Conservation (phyloP, 2,797 vertebrate species). For the Garrulus glandarius region DNA sequence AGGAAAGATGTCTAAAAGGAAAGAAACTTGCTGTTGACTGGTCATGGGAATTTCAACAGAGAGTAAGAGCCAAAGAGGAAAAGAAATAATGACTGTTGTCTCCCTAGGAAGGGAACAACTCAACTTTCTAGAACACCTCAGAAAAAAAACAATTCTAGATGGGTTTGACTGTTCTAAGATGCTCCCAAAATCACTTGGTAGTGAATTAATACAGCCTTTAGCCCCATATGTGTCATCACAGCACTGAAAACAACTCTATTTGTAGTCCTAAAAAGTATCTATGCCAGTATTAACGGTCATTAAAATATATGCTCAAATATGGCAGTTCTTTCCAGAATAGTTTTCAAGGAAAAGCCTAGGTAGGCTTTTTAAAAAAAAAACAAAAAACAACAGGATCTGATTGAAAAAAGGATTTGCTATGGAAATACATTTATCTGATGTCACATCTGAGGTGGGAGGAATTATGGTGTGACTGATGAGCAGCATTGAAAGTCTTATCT, state of each 20-base stretch:
- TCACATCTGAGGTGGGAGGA: not conserved
- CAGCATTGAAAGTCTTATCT: not conserved
- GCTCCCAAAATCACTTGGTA: not conserved
- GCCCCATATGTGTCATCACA: not conserved
- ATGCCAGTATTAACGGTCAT: not conserved
- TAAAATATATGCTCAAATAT: not conserved
- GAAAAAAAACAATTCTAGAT: rapidly evolving
- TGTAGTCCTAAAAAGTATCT: too few relatives aligned
- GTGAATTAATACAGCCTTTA: not conserved
- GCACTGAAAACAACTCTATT: not conserved
- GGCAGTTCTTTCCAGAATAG: not conserved
- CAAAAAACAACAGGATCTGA: not conserved
- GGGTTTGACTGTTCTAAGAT: not conserved
- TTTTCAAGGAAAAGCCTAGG: not conserved
- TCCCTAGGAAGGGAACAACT: not conserved
- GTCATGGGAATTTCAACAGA: not conserved
- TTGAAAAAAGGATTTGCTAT: not conserved
- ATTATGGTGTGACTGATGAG: not conserved
- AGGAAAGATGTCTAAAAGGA: not conserved
- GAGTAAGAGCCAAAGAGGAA: not conserved
- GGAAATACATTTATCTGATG: not conserved
- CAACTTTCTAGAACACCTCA: not conserved
- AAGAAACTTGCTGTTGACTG: not conserved
- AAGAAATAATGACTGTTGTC: not conserved
- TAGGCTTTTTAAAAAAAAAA: too few relatives aligned